These are phyloP conservation scores for Spilosoma lubricipeda DNA, from an alignment of 2,888 invertebrate species.

Conservation along the genomic window DNA sequence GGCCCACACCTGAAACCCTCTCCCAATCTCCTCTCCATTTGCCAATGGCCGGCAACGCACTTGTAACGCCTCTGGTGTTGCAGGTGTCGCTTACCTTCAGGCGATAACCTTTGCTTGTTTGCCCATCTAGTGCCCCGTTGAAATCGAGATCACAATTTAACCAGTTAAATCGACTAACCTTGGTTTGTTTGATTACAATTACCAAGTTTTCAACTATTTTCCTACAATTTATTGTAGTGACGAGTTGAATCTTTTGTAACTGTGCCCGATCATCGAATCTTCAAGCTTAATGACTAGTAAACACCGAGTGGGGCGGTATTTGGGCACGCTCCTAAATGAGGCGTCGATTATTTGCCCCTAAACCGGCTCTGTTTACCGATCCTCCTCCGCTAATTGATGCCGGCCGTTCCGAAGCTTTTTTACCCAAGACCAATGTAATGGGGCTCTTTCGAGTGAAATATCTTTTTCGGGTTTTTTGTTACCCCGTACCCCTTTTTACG, in stretches of 20 bases:
- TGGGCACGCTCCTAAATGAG: conserved; percentile 68
- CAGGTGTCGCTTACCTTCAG: too few relatives aligned
- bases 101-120: too few relatives aligned
- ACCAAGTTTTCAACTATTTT: conserved; percentile 17
- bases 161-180: neutral
- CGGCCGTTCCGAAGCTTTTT: conserved; percentile 64
- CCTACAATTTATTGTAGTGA: conserved; percentile 30
- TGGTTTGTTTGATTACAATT: conserved; percentile 8
- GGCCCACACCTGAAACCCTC: too few relatives aligned
- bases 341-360: conserved; percentile 76
- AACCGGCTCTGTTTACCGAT: conserved; percentile 68
- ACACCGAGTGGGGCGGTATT: conserved; percentile 63
- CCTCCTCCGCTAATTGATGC: conserved; percentile 80
- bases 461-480: conserved; percentile 69
- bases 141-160: neutral
- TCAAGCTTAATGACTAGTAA: conserved; percentile 79
- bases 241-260: conserved; percentile 39
- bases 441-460: conserved; percentile 76
- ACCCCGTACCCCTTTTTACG: conserved; percentile 50
- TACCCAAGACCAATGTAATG: conserved; percentile 73
- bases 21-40: too few relatives aligned
- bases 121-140: neutral
- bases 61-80: too few relatives aligned
- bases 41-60: too few relatives aligned
- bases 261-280: conserved; percentile 57